Percentiles rank a stretch among this genome's conserved stretches.
Evolutionary conservation across 35 echinoderm and acorn worm species (phyloP).

Genomic region (Anneissia japonica): DNA sequence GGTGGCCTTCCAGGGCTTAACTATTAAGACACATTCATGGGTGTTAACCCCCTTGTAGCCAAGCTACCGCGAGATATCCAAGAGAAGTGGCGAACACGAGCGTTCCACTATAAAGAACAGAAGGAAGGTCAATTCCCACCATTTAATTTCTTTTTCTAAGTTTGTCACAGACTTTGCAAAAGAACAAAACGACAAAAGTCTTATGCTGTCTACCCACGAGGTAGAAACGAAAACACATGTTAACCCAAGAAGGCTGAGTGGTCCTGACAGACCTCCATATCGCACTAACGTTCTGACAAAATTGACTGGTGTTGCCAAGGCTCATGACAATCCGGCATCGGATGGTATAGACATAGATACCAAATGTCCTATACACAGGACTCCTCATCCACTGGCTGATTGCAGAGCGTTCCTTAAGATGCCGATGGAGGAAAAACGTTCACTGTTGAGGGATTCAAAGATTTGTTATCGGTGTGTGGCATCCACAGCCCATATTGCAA

Average conservation of each 20-base stretch:
- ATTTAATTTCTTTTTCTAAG: neutral
- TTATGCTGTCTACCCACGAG: neutral
- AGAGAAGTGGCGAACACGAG: neutral
- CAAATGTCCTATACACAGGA: conserved; percentile 35
- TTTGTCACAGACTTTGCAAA: neutral
- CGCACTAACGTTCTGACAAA: conserved; percentile 7
- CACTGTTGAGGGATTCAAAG: neutral
- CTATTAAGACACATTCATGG: neutral
- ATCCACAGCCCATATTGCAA: neutral
- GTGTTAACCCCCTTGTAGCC: neutral
- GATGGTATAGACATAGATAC: neutral
- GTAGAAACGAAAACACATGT: conserved; percentile 2
- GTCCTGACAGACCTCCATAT: neutral
- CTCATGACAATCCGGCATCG: conserved; percentile 30
- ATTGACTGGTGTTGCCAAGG: conserved; percentile 2
- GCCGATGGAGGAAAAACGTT: neutral
- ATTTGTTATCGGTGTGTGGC: neutral
- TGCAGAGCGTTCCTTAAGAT: conserved; percentile 31
- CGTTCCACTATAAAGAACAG: neutral
- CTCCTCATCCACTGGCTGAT: conserved; percentile 22
- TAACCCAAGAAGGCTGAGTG: conserved; percentile 11
- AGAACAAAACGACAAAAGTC: neutral
- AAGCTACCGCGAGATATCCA: neutral
- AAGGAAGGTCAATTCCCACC: neutral
- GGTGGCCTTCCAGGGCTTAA: neutral